Evolutionary conservation across 1,140 invertebrate species (phyloP), one percentile per base, ranked within the genome.

Genomic region (Cydia fagiglandana): DNA sequence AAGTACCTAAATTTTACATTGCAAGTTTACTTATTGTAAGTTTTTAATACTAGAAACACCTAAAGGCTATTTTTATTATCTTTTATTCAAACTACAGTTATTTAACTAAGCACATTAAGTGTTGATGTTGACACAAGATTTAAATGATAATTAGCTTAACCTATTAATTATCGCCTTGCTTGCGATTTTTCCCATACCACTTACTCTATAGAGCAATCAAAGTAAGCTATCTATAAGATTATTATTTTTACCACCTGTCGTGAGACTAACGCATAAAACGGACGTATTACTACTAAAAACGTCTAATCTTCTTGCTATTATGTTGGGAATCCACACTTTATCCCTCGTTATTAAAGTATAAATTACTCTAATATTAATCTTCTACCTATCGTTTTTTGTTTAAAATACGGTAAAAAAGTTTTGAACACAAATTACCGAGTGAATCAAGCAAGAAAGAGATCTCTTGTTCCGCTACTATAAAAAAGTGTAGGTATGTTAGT

Each of bases 361-460:
- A 61, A 61, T 61, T 61, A 24, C 7, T 24, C 2, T 61, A 12
- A 0, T 61, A 61, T 10, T 61, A 12, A 2, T 24, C 20, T 20
- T 13, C 15, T 2, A 61, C 10, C 20, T 3, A 24, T 7, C 9
- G 20, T 24, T 61, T 61, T 53, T 61, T 61, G 20, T 24, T 61
- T 6, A 61, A n/a, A 56, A 61, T 38, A 41, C n/a, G 38, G 38
- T 34, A 70, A 70, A 70, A 70, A 70, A 30, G 17, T 61, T 70
- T 2, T 17, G 4, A 70, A 70, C 66, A 70, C 34, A 34, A 38
- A 68, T 68, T 68, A 68, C 28, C 64, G 4, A 7, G 6, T 70
- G 66, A 70, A 70, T 70, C 38, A 17, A 38, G 66, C 66, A 38
- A 70, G 66, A 70, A 70, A 70, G 38, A 70, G 66, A 41, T 70